These are phyloP conservation scores for Eurois occulta DNA, from an alignment of 2,888 invertebrate species.

Conservation along the genomic window DNA sequence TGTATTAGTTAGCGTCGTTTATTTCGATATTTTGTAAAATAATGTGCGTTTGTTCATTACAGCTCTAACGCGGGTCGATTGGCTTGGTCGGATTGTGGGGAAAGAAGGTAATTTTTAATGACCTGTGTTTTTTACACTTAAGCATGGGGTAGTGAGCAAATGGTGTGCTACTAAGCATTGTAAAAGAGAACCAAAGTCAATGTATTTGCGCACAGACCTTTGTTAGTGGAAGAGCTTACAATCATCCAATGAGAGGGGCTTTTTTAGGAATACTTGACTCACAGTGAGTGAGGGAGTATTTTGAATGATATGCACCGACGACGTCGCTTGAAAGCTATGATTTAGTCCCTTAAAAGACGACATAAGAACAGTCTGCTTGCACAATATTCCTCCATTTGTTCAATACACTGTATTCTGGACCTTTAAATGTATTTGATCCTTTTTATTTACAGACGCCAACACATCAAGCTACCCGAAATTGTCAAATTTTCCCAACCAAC, in stretches of 20 bases:
- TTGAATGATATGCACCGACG: too few species aligned
- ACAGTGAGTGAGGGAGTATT: too few species aligned
- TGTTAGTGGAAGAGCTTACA: neutral
- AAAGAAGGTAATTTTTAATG: slow-evolving; percentile 81
- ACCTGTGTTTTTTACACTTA: slow-evolving; percentile 50
- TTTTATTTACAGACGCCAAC: too few species aligned
- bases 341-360: neutral
- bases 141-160: slow-evolving; percentile 21
- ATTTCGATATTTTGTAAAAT: slow-evolving; percentile 83
- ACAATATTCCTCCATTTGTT: slow-evolving; percentile 22
- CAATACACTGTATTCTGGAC: slow-evolving; percentile 6
- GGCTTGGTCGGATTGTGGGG: slow-evolving; percentile 86
- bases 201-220: neutral
- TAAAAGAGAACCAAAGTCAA: neutral
- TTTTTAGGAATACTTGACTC: too few species aligned
- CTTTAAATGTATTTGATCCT: too few species aligned
- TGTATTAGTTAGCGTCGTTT: slow-evolving; percentile 63
- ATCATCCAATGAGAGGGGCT: too few species aligned
- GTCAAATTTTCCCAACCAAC: too few species aligned
- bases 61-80: slow-evolving; percentile 83
- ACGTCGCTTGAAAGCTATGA: neutral
- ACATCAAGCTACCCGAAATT: too few species aligned
- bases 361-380: neutral
- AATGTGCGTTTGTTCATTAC: slow-evolving; percentile 84
- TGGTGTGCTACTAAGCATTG: slow-evolving; percentile 3